Evolutionary conservation across 2,113 vertebrate genomes (phyloP).

Genomic region (Sebastes schlegelii): DNA sequence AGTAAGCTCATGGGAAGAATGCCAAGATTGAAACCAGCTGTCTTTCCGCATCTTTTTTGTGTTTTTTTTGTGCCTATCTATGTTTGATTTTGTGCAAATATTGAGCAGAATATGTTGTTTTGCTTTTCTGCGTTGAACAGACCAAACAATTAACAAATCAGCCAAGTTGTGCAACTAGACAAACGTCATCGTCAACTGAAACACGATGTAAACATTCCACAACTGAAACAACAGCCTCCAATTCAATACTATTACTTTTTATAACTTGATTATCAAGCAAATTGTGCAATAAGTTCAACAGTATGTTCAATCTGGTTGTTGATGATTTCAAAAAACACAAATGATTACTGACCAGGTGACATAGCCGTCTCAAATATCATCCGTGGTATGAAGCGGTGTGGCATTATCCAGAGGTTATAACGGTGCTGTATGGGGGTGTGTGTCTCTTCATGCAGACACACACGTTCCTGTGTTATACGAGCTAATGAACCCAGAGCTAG

Average conservation of each 20-base stretch:
- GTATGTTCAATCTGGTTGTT: not conserved
- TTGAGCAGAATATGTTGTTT: too few relatives aligned
- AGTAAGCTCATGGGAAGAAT: too few relatives aligned
- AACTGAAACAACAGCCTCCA: too few relatives aligned
- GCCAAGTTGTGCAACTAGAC: too few relatives aligned
- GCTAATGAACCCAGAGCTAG: conserved; percentile 38
- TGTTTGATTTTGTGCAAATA: too few relatives aligned
- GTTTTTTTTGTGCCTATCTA: too few relatives aligned
- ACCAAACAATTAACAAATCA: too few relatives aligned
- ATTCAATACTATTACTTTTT: not conserved
- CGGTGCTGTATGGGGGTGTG: not conserved
- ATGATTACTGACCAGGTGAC: not conserved
- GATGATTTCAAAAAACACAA: not conserved
- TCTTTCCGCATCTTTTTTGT: too few relatives aligned
- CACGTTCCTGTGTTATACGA: conserved; percentile 51
- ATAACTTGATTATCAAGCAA: not conserved
- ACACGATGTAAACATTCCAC: too few relatives aligned
- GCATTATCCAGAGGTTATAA: conserved; percentile 8
- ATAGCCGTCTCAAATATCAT: not conserved
- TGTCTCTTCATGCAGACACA: conserved; percentile 6
- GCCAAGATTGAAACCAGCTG: too few relatives aligned
- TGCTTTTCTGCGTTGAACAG: too few relatives aligned
- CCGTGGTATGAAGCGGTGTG: not conserved
- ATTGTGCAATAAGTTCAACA: not conserved
- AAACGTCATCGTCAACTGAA: too few relatives aligned